phyloP scores from a whole-genome alignment of 1,140 invertebrate genomes.

The Temnothorax nylanderi region DNA sequence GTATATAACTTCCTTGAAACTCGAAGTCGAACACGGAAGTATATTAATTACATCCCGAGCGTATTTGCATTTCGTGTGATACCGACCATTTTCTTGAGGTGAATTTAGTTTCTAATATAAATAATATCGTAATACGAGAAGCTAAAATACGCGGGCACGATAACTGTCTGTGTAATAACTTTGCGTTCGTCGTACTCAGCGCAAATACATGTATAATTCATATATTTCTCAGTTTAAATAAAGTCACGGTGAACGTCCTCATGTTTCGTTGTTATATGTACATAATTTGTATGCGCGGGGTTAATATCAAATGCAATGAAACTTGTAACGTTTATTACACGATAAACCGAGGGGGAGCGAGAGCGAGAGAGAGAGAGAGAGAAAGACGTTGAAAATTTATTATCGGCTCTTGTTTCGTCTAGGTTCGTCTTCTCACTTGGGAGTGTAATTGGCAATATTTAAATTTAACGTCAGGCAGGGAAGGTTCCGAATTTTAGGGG shows the following conservation, averaged over 20 bases:
- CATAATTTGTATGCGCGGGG: background rate
- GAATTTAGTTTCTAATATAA: conserved; percentile 26
- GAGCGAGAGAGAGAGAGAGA: background rate
- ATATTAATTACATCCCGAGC: background rate
- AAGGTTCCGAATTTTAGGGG: background rate
- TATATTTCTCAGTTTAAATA: background rate
- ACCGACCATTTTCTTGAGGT: background rate
- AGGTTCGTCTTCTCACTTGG: background rate
- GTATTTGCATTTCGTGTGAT: background rate
- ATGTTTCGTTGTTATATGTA: conserved; percentile 13
- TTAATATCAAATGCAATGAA: conserved; percentile 28
- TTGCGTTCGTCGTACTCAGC: background rate
- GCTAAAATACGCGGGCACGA: background rate
- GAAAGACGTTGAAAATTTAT: background rate
- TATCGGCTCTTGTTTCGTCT: background rate
- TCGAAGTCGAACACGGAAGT: background rate
- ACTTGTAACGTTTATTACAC: conserved; percentile 17
- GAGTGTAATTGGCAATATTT: conserved; percentile 1
- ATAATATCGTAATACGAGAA: background rate
- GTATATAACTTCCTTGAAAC: background rate
- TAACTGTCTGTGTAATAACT: conserved; percentile 3
- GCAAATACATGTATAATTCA: conserved; percentile 8
- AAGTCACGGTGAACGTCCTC: background rate
- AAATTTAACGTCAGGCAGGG: background rate
- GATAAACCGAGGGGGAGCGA: background rate